Conservation (phyloP, 2,797 vertebrate genomes). For the Carcharodon carcharias region DNA sequence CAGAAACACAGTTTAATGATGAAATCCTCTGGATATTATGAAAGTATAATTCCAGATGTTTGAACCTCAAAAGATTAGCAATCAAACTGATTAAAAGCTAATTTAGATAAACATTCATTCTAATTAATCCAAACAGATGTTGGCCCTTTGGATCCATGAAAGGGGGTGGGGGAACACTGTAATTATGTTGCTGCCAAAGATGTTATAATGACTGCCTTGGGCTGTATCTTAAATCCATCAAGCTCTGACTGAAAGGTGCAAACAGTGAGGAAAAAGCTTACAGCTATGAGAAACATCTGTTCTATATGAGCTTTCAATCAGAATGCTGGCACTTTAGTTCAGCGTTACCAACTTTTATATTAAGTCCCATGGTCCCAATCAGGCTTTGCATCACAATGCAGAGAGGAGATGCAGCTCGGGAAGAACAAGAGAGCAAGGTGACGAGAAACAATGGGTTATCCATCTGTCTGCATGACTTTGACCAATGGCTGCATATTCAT, state of each 20-base stretch:
- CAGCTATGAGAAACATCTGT: not conserved
- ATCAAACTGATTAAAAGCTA: conserved; percentile 23
- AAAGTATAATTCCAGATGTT: conserved; percentile 23
- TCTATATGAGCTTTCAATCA: not conserved
- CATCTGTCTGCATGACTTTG: not conserved
- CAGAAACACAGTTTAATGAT: not conserved
- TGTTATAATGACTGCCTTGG: not conserved
- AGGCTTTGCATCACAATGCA: not conserved
- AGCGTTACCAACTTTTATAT: not conserved
- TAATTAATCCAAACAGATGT: conserved; percentile 24
- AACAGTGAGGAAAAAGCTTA: not conserved
- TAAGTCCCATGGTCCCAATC: not conserved
- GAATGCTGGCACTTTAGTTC: not conserved
- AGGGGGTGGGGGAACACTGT: not conserved
- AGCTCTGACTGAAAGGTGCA: not conserved
- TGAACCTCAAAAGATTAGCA: conserved; percentile 21
- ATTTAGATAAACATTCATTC: conserved; percentile 29
- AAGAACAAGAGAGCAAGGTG: not conserved
- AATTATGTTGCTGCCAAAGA: not conserved
- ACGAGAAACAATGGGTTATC: not conserved
- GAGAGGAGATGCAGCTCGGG: not conserved
- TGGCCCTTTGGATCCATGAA: not conserved
- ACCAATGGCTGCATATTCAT: not conserved
- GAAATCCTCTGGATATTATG: not conserved
- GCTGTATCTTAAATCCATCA: not conserved